phyloP scores from a whole-genome alignment of 2,113 vertebrate genomes.

The Neoarius graeffei region DNA sequence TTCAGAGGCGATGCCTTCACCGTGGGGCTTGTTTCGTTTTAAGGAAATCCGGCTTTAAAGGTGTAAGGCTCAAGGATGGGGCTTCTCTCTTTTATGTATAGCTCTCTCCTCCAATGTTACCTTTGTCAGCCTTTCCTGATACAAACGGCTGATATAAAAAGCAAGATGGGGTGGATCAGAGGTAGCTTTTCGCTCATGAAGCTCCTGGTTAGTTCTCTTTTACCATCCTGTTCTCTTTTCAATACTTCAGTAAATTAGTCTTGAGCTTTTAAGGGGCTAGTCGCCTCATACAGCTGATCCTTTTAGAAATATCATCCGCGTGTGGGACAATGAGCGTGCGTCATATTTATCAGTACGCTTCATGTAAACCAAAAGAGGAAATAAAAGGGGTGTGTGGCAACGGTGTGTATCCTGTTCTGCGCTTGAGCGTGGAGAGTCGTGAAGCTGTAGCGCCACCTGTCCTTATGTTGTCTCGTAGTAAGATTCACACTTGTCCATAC shows the following conservation, averaged over 20 bases:
- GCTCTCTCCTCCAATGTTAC: constrained; percentile 66
- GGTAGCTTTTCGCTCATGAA: constrained; percentile 69
- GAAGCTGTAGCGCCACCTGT: constrained; percentile 56
- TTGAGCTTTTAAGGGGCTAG: background rate
- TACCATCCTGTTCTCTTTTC: constrained; percentile 57
- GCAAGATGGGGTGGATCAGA: constrained; percentile 52
- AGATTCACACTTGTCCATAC: constrained; percentile 23
- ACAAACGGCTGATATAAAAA: constrained; percentile 68
- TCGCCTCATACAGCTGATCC: constrained; percentile 36
- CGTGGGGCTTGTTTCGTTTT: constrained; percentile 76
- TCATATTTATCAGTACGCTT: background rate
- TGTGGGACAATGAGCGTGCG: background rate
- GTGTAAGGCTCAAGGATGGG: constrained; percentile 59
- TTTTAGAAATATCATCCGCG: constrained; percentile 47
- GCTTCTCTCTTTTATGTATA: constrained; percentile 6
- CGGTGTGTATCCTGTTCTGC: background rate
- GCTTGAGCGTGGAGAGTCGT: constrained; percentile 14
- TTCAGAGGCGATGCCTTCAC: constrained; percentile 71
- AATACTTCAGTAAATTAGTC: background rate
- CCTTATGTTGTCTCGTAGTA: constrained; percentile 27
- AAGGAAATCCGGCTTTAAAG: constrained; percentile 75
- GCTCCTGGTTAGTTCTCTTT: constrained; percentile 59
- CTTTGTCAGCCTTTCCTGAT: constrained; percentile 72
- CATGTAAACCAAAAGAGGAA: background rate
- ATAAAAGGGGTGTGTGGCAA: background rate